These are phyloP conservation scores for Gymnocheta viridis DNA, from an alignment of 2,888 invertebrate species.

Conservation along the genomic window DNA sequence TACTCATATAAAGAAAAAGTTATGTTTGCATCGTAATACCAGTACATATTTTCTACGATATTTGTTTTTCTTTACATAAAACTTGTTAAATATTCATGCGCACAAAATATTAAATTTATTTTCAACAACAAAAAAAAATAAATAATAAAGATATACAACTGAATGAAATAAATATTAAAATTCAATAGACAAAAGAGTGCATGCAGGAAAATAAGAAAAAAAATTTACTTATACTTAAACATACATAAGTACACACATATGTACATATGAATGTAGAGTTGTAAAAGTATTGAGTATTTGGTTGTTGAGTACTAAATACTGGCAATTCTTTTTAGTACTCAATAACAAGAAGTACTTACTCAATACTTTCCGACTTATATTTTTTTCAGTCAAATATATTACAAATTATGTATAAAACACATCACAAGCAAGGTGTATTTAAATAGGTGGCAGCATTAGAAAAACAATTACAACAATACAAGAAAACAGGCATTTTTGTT, in stretches of 20 bases:
- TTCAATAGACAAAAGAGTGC: conserved; percentile 30
- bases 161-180: conserved; percentile 32
- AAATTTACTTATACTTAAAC: not conserved
- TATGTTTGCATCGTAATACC: not conserved
- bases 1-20: not conserved
- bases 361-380: no score
- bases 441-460: no score
- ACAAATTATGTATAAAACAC: no score
- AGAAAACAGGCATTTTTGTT: no score
- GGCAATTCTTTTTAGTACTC: no score
- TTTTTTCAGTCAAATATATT: no score
- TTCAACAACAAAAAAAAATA: conserved; percentile 11
- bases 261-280: no score
- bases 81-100: conserved; percentile 64
- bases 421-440: no score
- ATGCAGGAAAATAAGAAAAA: not conserved
- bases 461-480: no score
- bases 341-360: no score
- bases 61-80: conserved; percentile 37
- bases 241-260: not conserved
- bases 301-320: no score
- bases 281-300: no score
- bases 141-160: not conserved
- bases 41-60: not conserved
- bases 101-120: conserved; percentile 58